A percentile compares a stretch with the other conserved stretches of the same genome.
These are phyloP conservation scores for Austrofundulus limnaeus DNA, from an alignment of 2,113 vertebrate genomes.

Conservation along the genomic window DNA sequence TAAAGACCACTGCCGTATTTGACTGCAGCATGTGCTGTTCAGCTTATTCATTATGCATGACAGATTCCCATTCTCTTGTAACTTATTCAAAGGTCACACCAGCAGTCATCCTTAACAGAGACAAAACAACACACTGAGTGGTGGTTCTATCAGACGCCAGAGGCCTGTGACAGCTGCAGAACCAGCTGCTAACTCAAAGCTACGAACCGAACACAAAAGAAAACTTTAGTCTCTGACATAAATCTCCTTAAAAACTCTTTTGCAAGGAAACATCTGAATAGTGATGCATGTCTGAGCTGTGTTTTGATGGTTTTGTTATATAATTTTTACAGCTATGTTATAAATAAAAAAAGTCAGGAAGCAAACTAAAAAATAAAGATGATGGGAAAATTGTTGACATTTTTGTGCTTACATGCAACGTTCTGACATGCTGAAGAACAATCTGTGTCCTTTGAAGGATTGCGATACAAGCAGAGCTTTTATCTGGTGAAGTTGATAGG, in stretches of 20 bases:
- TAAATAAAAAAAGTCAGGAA: constrained; percentile 5
- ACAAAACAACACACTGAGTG: constrained; percentile 47
- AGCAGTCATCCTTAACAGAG: constrained; percentile 37
- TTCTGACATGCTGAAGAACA: constrained; percentile 53
- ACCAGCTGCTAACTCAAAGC: constrained; percentile 52
- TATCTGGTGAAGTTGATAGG: constrained; percentile 25
- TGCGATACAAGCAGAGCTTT: too few species aligned
- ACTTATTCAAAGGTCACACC: constrained; percentile 48
- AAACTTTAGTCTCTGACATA: constrained; percentile 25
- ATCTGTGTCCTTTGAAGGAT: too few species aligned
- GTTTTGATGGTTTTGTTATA: too few species aligned
- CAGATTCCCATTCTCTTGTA: constrained; percentile 32
- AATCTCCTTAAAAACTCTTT: background rate
- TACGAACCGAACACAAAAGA: constrained; percentile 12
- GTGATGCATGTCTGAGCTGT: background rate
- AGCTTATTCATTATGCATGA: constrained; percentile 21
- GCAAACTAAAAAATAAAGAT: constrained; percentile 1
- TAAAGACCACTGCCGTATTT: background rate
- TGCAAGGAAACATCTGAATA: background rate
- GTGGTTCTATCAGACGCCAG: constrained; percentile 22
- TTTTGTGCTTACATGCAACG: constrained; percentile 21
- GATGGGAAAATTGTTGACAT: constrained; percentile 17
- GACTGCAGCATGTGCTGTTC: background rate
- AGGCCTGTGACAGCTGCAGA: constrained; percentile 63
- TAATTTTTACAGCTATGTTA: too few species aligned